Evolutionary conservation across 2,888 invertebrate species (phyloP), one percentile per base, ranked within the genome.

Genomic region (Patella ulyssiponensis): DNA sequence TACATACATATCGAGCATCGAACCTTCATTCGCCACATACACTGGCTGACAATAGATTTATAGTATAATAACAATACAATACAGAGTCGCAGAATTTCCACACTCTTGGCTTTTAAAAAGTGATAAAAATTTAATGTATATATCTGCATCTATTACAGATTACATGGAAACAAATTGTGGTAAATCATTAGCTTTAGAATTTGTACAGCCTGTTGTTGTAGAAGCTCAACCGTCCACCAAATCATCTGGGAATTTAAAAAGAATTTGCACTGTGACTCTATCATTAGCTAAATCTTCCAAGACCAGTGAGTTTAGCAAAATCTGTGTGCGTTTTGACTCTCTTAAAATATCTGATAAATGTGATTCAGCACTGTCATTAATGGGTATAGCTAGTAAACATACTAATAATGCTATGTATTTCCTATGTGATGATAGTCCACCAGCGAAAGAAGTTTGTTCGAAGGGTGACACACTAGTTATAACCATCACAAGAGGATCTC

Each of bases 151-250:
- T 64, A 20, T 64, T 64, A 11, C 64, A 64, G 64, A 64, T 64
- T 64, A 64, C 14, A 64, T 64, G 64, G 64, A 64, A 23, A 64
- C 64, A 23, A 64, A 64, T 64, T 64, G 64, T 64, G 64, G 64
- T 9, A 64, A 64, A 64, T 20, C 64, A 1, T 15, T 64, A 9
- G 64, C n/a, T 64, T 64, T 64, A 20, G 64, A 64, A 64, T 64
- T 23, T 64, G 20, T 64, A 4, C 20, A 64, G 20, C 20, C 20
- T 23, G 23, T 64, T 23, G 20, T 12, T 15, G 23, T 64, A 11
- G 23, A 64, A 20, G 64, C 64, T 64, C 64, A 64, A 64, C 64
- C 64, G 64, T 64, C 64, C 64, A 23, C 64, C 7, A 64, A 23
- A 64, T 20, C 64, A 12, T 64, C 64, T 12, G 64, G 64, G 9